A percentile compares a stretch with the other conserved stretches of the same genome.
These are phyloP conservation scores for Gadopsis marmoratus DNA, from an alignment of 2,797 vertebrate genomes.

Conservation along the genomic window DNA sequence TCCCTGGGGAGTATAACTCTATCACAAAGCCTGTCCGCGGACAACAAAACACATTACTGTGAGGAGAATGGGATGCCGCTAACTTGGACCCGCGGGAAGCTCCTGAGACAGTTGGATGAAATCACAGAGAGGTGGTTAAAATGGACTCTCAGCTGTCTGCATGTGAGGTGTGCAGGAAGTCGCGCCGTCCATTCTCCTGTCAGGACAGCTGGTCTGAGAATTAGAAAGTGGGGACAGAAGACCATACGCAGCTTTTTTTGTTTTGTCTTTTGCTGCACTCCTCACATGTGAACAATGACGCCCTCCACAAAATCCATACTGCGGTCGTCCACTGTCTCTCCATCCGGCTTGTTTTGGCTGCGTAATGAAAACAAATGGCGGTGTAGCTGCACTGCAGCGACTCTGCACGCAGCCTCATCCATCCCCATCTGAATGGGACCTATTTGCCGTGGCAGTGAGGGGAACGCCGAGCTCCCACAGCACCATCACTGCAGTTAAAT, in stretches of 20 bases:
- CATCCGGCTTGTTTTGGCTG: slow-evolving; percentile 27
- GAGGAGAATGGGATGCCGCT: slow-evolving; percentile 25
- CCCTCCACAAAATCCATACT: slow-evolving; percentile 40
- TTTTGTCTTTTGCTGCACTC: background rate
- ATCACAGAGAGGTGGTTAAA: slow-evolving; percentile 39
- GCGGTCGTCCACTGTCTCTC: slow-evolving; percentile 8
- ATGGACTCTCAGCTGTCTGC: slow-evolving; percentile 27
- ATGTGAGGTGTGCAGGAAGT: slow-evolving; percentile 1
- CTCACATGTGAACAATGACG: slow-evolving; percentile 7
- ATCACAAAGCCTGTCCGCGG: slow-evolving; percentile 41
- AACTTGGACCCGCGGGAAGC: slow-evolving; percentile 23
- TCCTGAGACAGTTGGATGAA: slow-evolving; percentile 33
- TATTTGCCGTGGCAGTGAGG: slow-evolving; percentile 34
- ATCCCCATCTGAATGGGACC: slow-evolving; percentile 67
- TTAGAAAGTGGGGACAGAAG: background rate
- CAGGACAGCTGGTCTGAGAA: background rate
- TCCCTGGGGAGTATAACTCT: slow-evolving; percentile 29
- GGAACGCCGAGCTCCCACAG: slow-evolving; percentile 17
- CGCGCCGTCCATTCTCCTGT: background rate
- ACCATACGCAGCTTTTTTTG: background rate
- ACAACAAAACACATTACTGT: slow-evolving; percentile 46
- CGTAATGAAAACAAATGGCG: slow-evolving; percentile 81
- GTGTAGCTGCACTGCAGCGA: slow-evolving; percentile 29
- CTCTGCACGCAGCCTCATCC: slow-evolving; percentile 58
- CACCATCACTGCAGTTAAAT: slow-evolving; percentile 27